These are phyloP conservation scores for Aphelocoma coerulescens DNA, from an alignment of 2,113 vertebrate species.

Conservation along the genomic window DNA sequence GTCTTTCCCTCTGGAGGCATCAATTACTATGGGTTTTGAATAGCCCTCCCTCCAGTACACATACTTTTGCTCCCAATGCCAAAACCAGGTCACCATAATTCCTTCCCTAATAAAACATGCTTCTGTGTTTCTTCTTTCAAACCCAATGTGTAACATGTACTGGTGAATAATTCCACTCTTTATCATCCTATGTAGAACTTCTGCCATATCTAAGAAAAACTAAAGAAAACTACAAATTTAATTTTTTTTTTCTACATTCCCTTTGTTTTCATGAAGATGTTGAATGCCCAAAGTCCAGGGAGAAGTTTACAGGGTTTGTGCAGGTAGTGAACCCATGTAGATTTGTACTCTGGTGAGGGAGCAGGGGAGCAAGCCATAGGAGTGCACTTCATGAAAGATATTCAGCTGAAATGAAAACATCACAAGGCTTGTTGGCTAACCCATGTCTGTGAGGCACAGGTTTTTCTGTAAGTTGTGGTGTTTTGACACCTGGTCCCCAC, in stretches of 20 bases:
- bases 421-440: rapidly evolving
- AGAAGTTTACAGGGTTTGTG: not conserved
- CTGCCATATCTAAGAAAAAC: not conserved
- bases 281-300: not conserved
- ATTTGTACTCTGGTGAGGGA: not conserved
- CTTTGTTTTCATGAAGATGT: not conserved
- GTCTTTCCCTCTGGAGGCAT: constrained; percentile 52
- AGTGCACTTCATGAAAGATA: not conserved
- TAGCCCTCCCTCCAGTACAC: not conserved
- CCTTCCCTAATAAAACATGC: not conserved
- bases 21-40: constrained; percentile 44
- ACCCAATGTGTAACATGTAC: not conserved
- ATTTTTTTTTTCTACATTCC: not conserved
- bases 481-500: not conserved
- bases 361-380: not conserved
- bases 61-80: not conserved
- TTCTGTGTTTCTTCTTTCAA: not conserved
- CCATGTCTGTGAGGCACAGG: not conserved
- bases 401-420: not conserved
- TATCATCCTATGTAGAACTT: not conserved
- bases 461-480: not conserved
- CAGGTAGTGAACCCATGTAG: not conserved
- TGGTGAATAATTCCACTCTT: not conserved
- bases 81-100: constrained; percentile 13
- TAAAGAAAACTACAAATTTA: not conserved